Evolutionary conservation across 2,888 invertebrate species (phyloP).

Genomic region (Cremastinae sp.): DNA sequence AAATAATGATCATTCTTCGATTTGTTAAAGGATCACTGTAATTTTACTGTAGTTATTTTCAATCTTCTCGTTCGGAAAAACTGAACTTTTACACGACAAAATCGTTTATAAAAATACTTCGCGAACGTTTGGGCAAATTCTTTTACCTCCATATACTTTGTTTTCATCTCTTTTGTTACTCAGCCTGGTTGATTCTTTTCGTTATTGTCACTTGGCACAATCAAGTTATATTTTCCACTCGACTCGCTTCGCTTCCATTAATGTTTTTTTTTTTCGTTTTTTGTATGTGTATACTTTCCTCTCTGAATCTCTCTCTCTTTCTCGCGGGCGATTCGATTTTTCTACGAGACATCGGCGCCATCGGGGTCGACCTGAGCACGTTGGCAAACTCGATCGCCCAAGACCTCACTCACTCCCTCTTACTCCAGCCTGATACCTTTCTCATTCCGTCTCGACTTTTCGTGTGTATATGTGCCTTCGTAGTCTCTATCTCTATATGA

Average conservation of each 20-base stretch:
- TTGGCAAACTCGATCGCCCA: constrained; percentile 54
- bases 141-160: constrained; percentile 1
- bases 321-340: constrained; percentile 37
- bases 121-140: background rate
- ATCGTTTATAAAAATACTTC: no score
- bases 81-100: no score
- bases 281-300: constrained; percentile 1
- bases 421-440: constrained; percentile 19
- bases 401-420: constrained; percentile 44
- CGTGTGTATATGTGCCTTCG: background rate
- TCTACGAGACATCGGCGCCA: constrained; percentile 54
- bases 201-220: constrained; percentile 35
- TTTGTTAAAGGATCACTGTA: no score
- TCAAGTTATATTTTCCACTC: constrained; percentile 47
- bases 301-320: constrained; percentile 7
- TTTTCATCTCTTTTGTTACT: background rate
- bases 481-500: background rate
- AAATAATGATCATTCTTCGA: no score
- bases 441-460: constrained; percentile 13
- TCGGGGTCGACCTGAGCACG: constrained; percentile 47
- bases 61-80: no score
- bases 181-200: constrained; percentile 7
- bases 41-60: no score
- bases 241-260: constrained; percentile 41
- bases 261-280: constrained; percentile 25